Evolutionary conservation across 1,140 invertebrate genomes (phyloP).

Genomic region (Zaprionus nigranus): DNA sequence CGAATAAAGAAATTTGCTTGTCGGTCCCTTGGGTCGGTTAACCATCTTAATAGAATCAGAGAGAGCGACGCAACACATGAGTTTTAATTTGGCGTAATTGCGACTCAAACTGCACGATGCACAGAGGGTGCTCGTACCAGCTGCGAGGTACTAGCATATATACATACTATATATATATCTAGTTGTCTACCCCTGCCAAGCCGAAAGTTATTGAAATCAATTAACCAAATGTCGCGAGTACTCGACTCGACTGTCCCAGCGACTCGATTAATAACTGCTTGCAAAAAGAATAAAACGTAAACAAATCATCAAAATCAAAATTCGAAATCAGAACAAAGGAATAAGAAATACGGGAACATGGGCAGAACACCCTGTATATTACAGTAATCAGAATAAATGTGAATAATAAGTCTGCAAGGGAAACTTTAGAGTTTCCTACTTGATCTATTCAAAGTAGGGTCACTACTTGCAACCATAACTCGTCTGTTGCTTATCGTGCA

Average conservation of each 20-base stretch:
- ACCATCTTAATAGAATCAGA: constrained; percentile 79
- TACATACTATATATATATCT: background rate
- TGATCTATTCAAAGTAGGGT: too few species aligned
- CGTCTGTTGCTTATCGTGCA: background rate
- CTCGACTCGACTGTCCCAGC: constrained; percentile 55
- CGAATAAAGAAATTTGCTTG: constrained; percentile 51
- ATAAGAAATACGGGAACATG: background rate
- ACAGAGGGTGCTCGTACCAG: background rate
- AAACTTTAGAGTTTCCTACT: too few species aligned
- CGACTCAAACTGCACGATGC: too few species aligned
- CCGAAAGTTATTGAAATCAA: constrained; percentile 62
- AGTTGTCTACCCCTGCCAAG: background rate
- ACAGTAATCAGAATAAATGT: too few species aligned
- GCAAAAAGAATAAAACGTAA: constrained; percentile 47
- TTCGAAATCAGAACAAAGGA: constrained; percentile 42
- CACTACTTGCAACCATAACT: background rate
- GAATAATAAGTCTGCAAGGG: too few species aligned
- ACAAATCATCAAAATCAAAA: constrained; percentile 52
- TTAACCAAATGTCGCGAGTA: constrained; percentile 78
- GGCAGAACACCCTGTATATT: background rate
- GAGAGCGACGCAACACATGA: constrained; percentile 70
- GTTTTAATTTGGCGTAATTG: constrained; percentile 79
- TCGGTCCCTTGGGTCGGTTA: constrained; percentile 46
- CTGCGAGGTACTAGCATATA: background rate
- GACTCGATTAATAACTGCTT: constrained; percentile 65